Base-by-base conservation (phyloP, 2,113 vertebrate species). In the Pterocles gutturalis region DNA sequence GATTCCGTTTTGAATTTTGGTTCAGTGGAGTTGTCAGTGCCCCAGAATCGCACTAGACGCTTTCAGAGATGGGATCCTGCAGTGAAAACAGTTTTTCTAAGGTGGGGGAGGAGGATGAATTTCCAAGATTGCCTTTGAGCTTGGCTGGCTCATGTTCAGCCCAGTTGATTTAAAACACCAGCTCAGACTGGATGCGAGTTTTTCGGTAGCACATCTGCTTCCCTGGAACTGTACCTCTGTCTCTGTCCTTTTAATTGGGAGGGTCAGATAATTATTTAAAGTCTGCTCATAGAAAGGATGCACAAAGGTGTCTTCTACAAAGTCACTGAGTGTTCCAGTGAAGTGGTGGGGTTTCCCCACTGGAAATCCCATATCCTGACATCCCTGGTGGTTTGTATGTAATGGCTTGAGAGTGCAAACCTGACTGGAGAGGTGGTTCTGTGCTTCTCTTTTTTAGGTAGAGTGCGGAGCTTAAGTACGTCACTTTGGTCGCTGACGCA, bases 401-500 rank as follows among this genome's bases (percentile, higher is more conserved):
- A 1, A 5, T 31, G 57, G 24, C 11, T 45, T 34, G 45, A 46
- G 58, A 48, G 38, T 4, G 5, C 51, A 60, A 43, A 65, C 26
- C 54, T 71, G 17, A 38, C 43, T 77, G 51, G 86, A 55, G 71
- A 67, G 88, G 49, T 41, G 96, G 54, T 49, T 89, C 78, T 78
- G 49, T 57, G 36, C 88, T 72, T 93, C 81, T 88, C 76, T 84
- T 43, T 96, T 98, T 53, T 97, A 99, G 99, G 99, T 93, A 99
- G 99, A 95, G 99, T 99, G 97, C 98, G 99, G 95, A 99, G 98
- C 87, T 97, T 99, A 97, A 99, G 99, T 97, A 98, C 98, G 72
- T 99, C 99, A 1, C 98, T 99, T 86, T 99, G 99, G 99, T 99
- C 99, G 4, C 98, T 99, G 97, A 99, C 99, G 48, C 99, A 99